Evolutionary conservation across 2,113 vertebrate species (phyloP).

Genomic region (Polypterus senegalus): DNA sequence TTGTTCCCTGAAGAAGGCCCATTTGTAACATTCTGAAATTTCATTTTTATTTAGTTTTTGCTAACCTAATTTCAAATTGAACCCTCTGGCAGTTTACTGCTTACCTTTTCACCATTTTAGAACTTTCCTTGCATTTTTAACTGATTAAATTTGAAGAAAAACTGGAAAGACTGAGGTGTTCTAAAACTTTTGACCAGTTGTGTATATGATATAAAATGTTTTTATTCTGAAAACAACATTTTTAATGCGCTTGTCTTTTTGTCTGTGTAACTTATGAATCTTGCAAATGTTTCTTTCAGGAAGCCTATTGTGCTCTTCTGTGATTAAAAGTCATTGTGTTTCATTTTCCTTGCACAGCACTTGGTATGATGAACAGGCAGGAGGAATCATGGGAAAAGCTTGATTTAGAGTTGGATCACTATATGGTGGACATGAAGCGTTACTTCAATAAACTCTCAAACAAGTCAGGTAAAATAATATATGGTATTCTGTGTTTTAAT

Average conservation of each 20-base stretch:
- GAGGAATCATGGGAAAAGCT: slow-evolving; percentile 61
- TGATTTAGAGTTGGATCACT: slow-evolving; percentile 75
- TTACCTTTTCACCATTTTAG: too few species aligned
- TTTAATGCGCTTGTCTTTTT: not conserved
- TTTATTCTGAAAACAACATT: not conserved
- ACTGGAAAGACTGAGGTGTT: too few species aligned
- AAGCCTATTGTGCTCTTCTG: not conserved
- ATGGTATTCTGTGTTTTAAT: not conserved
- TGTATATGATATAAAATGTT: too few species aligned
- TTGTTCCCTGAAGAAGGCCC: too few species aligned
- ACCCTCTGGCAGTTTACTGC: too few species aligned
- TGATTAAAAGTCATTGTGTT: slow-evolving; percentile 1
- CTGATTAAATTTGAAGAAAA: too few species aligned
- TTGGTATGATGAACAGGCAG: slow-evolving; percentile 49
- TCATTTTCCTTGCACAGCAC: not conserved
- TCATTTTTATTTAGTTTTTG: too few species aligned
- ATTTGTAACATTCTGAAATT: too few species aligned
- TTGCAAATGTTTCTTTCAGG: not conserved
- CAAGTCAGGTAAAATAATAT: slow-evolving; percentile 57
- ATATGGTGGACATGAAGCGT: slow-evolving; percentile 79
- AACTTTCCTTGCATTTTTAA: too few species aligned
- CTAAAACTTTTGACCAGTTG: too few species aligned
- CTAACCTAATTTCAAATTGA: too few species aligned
- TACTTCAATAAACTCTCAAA: slow-evolving; percentile 64
- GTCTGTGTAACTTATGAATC: not conserved